Percentiles rank a stretch among this genome's conserved stretches.
Evolutionary conservation across 37 sponge, comb jelly and placozoan genomes (phyloP).

Genomic region (Aphrocallistes beatrix): DNA sequence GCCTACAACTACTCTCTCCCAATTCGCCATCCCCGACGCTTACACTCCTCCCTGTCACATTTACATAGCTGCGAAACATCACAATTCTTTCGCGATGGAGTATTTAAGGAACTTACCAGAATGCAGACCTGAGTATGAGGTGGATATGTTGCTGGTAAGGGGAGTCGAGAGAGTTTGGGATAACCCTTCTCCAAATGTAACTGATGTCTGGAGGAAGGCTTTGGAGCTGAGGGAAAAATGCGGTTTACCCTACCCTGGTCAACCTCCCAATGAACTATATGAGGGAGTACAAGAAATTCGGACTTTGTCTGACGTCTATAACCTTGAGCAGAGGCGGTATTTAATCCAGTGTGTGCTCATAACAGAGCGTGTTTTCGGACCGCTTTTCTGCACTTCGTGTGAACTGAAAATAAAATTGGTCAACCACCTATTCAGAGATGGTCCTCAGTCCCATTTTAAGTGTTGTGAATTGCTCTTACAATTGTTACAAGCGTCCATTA

Average conservation of each 20-base stretch:
- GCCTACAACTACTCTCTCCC: background rate
- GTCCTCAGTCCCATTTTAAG: background rate
- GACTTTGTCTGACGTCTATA: background rate
- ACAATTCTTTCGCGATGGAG: background rate
- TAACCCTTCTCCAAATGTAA: background rate
- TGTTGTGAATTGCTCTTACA: background rate
- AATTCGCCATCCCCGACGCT: background rate
- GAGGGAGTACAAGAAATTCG: constrained; percentile 8
- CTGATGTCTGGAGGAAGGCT: background rate
- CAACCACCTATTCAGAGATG: background rate
- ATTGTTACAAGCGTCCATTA: background rate
- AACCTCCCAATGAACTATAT: background rate
- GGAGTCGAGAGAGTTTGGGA: background rate
- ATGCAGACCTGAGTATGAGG: background rate
- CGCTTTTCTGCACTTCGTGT: background rate
- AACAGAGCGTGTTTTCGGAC: background rate
- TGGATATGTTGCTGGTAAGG: background rate
- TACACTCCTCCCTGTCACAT: background rate
- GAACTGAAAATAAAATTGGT: background rate
- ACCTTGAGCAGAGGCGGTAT: background rate
- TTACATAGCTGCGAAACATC: background rate
- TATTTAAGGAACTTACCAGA: background rate
- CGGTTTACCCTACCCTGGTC: background rate
- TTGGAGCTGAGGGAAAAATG: background rate
- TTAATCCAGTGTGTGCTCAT: constrained; percentile 11